Evolutionary conservation across 2,888 invertebrate genomes (phyloP).

Genomic region (Cheiracanthium punctorium): DNA sequence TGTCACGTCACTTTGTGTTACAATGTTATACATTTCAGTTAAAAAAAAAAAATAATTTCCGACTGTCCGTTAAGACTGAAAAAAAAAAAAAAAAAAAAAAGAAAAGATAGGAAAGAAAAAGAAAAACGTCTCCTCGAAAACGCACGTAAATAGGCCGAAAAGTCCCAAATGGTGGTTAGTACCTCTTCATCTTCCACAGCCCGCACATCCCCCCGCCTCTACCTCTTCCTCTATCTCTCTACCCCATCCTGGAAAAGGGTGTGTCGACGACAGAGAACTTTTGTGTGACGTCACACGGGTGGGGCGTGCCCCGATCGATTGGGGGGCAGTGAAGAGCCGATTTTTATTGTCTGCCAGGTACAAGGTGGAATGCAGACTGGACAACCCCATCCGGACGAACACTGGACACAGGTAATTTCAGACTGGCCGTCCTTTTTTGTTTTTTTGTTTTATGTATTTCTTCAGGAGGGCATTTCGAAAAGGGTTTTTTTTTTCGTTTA

Average conservation of each 20-base stretch:
- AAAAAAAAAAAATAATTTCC: too few species aligned
- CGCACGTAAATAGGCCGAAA: too few species aligned
- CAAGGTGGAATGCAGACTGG: constrained; percentile 5
- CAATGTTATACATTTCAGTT: too few species aligned
- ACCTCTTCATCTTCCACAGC: too few species aligned
- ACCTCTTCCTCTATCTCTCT: neutral
- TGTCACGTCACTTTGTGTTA: too few species aligned
- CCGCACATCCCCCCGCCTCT: neutral
- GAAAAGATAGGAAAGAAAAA: neutral
- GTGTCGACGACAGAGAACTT: constrained; percentile 9
- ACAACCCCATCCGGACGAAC: constrained; percentile 6
- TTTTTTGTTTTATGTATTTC: too few species aligned
- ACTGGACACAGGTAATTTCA: constrained; percentile 10
- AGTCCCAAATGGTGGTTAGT: too few species aligned
- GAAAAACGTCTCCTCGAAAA: too few species aligned
- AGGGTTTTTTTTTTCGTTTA: too few species aligned
- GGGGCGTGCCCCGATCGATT: neutral
- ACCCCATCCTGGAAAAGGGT: neutral
- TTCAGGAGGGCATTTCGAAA: neutral
- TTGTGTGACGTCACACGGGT: neutral
- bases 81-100: neutral
- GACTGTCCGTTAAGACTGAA: too few species aligned
- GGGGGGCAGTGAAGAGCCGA: constrained; percentile 1
- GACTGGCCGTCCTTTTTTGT: neutral
- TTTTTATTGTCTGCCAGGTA: constrained; percentile 17